Evolutionary conservation across 2,888 invertebrate genomes (phyloP), one percentile per base, ranked within the genome.

Genomic region (Cataglyphis cursor): DNA sequence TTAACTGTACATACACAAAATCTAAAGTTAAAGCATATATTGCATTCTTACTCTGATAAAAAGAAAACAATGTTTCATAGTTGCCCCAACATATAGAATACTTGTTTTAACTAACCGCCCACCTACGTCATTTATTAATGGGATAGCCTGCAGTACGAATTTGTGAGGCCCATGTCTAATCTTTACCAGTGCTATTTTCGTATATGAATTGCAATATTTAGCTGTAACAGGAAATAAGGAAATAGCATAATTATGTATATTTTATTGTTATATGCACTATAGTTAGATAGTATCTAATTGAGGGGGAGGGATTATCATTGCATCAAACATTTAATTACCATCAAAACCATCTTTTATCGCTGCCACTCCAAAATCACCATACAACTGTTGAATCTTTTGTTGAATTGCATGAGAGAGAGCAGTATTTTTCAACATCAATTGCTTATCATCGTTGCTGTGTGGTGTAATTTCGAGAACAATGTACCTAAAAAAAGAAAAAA

Each of bases 181-280:
- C 91, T 97, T 96, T 72, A 98, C 95, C 48, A 98, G 96, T 0
- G 97, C 97, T 90, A 98, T 97, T 95, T 96, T 96, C 0, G 98
- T 98, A 83, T 96, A 96, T 88, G 96, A 96, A 95, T 98, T 98
- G 92, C 97, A 97, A 95, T 98, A 98, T 95, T 97, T 98, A 35
- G 97, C 97, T 93, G 96, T 9, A 88, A 85, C 3, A 78, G 51
- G 21, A 82, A 41, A 12, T 35, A 73, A 90, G 85, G 44, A 44
- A 6, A 51, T 41, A 84, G 68, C 44, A 28, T 24, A 76, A 24
- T 35, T 72, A 31, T 57, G 59, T 38, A 74, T 35, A 24, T 28
- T 24, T n/a, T n/a, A 44, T 51, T 48, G 21, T 28, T 51, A 64
- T 48, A 48, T n/a, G 44, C n/a, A 44, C n/a, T 31, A 70, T 51